Evolutionary conservation across 2,797 vertebrate genomes (phyloP), one percentile per base, ranked within the genome.

Genomic region (Phrynocephalus forsythii): DNA sequence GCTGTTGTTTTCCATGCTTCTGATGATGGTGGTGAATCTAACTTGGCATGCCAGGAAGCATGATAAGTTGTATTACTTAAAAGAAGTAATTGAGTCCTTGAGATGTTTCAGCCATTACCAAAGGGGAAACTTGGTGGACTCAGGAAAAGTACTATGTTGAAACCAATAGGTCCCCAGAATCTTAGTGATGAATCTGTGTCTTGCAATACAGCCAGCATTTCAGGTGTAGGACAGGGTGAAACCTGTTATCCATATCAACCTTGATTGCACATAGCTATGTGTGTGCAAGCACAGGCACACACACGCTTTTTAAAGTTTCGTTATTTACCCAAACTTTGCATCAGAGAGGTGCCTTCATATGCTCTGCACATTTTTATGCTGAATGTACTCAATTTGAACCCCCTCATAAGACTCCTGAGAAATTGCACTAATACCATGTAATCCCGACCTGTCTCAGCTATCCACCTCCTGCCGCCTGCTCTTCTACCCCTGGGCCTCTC

Each of bases 351-450:
- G 44, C 60, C 60, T 52, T 66, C n/a, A 24, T n/a, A 63, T 30
- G 69, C 26, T 66, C n/a, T 26, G 8, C 60, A n/a, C 16, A 30
- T 30, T 52, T 9, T 52, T 22, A 8, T 22, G 8, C 8, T 3
- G 16, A 60, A 28, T 20, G 52, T 16, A 26, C 52, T 75, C 60
- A 84, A 44, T 38, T 66, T 38, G 83, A 84, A 75, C 63, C 24
- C 38, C 52, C 50, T 75, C n/a, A 84, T 66, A 63, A 56, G 73
- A 38, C 56, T 33, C 83, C 66, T 60, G 75, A 84, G 33, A 67
- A 76, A 84, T n/a, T 44, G 56, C 33, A 84, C 56, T 76, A 84
- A 84, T 84, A 66, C 44, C 38, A 48, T 66, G 26, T 66, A 84
- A 84, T 84, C 72, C 72, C 78, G 81, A 80, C 63, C 83, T 77